phyloP scores from a whole-genome alignment of 1,140 invertebrate genomes.

The Eufriesea mexicana region DNA sequence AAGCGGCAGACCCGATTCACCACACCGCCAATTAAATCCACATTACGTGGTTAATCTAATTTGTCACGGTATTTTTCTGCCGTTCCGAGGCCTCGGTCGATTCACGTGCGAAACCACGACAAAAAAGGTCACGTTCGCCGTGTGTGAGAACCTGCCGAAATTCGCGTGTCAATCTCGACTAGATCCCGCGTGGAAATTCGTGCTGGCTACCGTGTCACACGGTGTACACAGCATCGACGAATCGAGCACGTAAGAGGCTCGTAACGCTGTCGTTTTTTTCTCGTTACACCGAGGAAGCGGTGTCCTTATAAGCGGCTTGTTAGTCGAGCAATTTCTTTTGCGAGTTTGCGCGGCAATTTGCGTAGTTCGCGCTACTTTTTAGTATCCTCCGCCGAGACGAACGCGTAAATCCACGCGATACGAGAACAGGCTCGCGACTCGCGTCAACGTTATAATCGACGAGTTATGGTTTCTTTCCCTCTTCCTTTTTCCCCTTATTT shows the following conservation, averaged over 20 bases:
- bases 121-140: background rate
- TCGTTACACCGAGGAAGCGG: slow-evolving; percentile 11
- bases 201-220: slow-evolving; percentile 8
- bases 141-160: background rate
- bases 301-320: slow-evolving; percentile 52
- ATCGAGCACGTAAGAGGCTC: slow-evolving; percentile 19
- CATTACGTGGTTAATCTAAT: slow-evolving; percentile 45
- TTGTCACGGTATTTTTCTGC: slow-evolving; percentile 50
- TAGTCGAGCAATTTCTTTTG: slow-evolving; percentile 45
- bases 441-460: slow-evolving; percentile 38
- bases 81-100: background rate
- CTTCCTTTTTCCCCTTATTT: too few species aligned
- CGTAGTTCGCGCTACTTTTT: slow-evolving; percentile 33
- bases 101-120: background rate
- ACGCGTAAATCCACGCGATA: slow-evolving; percentile 18
- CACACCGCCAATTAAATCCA: slow-evolving; percentile 44
- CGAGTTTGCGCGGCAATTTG: slow-evolving; percentile 5
- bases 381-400: background rate
- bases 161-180: background rate
- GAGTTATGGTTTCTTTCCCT: background rate
- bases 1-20: slow-evolving; percentile 39
- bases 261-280: slow-evolving; percentile 16
- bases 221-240: background rate
- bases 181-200: background rate
- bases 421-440: background rate